Conservation (phyloP, 2,888 invertebrate species). For the Andrena minutula region DNA sequence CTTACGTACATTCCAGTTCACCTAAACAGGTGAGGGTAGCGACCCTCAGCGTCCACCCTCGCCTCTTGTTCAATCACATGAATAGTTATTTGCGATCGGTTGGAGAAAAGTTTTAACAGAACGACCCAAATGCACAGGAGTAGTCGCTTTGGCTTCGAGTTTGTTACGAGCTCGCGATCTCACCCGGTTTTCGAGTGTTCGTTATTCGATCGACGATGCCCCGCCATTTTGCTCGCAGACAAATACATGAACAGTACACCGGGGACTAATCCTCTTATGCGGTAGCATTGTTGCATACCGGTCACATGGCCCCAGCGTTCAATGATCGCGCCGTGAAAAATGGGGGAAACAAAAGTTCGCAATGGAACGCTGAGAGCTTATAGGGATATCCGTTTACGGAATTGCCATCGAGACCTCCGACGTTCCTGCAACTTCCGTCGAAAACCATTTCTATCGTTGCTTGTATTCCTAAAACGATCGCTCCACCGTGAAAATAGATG, state of each 20-base stretch:
- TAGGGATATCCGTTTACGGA: conserved; percentile 26
- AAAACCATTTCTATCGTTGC: background rate
- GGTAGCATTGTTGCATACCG: conserved; percentile 24
- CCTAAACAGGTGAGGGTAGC: too few relatives aligned
- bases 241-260: conserved; percentile 39
- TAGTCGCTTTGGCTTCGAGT: background rate
- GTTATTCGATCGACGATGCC: conserved; percentile 33
- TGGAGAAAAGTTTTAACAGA: background rate
- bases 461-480: background rate
- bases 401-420: background rate
- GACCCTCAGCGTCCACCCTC: too few relatives aligned
- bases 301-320: conserved; percentile 42
- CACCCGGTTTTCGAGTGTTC: conserved; percentile 13
- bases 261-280: conserved; percentile 53
- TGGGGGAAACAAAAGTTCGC: conserved; percentile 23
- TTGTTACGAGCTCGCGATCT: conserved; percentile 3
- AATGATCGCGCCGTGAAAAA: conserved; percentile 43
- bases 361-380: conserved; percentile 15
- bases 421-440: background rate
- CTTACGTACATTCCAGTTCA: too few relatives aligned
- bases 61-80: too few relatives aligned
- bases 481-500: background rate
- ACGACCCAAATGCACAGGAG: conserved; percentile 7
- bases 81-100: background rate
- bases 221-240: conserved; percentile 23